phyloP scores from a whole-genome alignment of 2,113 vertebrate species.

The Heterotilapia buettikoferi region DNA sequence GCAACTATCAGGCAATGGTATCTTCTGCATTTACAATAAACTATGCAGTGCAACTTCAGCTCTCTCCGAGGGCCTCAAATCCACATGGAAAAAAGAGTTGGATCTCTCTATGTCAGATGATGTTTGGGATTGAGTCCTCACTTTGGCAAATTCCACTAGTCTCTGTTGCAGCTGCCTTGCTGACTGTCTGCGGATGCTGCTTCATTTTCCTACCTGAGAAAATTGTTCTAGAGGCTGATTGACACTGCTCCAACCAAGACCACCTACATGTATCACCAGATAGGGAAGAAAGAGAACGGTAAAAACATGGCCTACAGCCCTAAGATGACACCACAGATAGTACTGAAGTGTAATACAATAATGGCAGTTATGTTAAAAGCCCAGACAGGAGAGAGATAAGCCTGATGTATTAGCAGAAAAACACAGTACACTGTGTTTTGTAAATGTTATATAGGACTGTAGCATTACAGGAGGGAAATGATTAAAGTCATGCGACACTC shows the following conservation, averaged over 20 bases:
- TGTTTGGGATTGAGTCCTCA: no score
- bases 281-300: accelerated
- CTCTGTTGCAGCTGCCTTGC: no score
- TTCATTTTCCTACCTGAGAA: no score
- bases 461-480: background rate
- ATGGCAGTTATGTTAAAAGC: background rate
- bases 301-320: background rate
- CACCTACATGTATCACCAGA: background rate
- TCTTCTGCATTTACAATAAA: no score
- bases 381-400: background rate
- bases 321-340: background rate
- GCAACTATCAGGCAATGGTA: no score
- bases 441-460: background rate
- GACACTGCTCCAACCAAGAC: background rate
- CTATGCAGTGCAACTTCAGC: no score
- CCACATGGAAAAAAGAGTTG: no score
- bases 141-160: no score
- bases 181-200: no score
- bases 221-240: background rate
- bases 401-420: background rate
- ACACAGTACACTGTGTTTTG: background rate
- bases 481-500: background rate
- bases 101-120: no score
- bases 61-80: no score
- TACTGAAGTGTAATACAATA: background rate